Evolutionary conservation across 2,797 vertebrate genomes (phyloP).

Genomic region (Erethizon dorsatum): DNA sequence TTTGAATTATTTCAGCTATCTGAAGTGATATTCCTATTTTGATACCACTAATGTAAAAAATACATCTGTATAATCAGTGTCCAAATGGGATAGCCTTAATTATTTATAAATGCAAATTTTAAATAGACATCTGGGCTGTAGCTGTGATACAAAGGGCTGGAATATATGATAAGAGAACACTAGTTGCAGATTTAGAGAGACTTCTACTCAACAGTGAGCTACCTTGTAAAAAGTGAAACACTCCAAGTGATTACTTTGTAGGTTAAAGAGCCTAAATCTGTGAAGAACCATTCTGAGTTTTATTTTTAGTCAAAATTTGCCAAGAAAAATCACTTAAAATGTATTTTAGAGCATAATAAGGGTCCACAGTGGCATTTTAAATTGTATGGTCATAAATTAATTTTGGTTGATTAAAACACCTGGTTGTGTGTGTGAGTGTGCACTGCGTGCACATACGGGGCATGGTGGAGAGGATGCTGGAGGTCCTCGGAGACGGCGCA

Average conservation of each 20-base stretch:
- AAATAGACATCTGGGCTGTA: not conserved
- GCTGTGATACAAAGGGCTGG: not conserved
- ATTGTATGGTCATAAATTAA: not conserved
- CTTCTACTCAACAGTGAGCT: not conserved
- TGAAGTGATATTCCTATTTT: slow-evolving; percentile 66
- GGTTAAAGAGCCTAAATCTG: not conserved
- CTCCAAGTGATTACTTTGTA: not conserved
- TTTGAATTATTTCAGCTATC: slow-evolving; percentile 50
- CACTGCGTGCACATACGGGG: not conserved
- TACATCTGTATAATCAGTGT: not conserved
- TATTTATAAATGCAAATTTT: slow-evolving; percentile 23
- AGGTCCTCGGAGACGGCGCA: not conserved
- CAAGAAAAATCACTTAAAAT: not conserved
- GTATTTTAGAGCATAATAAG: not conserved
- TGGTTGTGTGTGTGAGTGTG: not conserved
- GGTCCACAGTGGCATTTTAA: not conserved
- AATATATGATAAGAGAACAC: not conserved
- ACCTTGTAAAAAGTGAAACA: not conserved
- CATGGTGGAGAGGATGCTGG: not conserved
- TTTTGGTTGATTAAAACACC: not conserved
- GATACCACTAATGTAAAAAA: not conserved
- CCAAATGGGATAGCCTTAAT: not conserved
- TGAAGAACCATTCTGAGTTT: not conserved
- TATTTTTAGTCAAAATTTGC: not conserved
- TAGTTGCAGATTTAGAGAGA: not conserved